Evolutionary conservation across 2,797 vertebrate species (phyloP).

Genomic region (Menidia menidia): DNA sequence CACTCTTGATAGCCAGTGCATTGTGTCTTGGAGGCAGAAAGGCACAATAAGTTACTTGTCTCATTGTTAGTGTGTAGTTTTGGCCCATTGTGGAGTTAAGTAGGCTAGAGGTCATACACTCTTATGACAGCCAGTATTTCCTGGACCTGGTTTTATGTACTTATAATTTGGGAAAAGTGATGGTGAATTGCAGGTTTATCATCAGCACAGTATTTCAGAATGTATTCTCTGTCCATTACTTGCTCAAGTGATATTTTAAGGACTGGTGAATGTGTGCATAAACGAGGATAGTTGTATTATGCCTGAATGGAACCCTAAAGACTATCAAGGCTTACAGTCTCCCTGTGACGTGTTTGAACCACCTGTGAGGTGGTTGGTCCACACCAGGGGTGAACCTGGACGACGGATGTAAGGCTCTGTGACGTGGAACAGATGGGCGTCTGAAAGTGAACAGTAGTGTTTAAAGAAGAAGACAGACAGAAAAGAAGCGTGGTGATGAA

Average conservation of each 20-base stretch:
- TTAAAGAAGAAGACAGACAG: slow-evolving; percentile 15
- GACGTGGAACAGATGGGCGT: slow-evolving; percentile 56
- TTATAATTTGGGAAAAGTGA: slow-evolving; percentile 5
- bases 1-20: slow-evolving; percentile 65
- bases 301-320: not conserved
- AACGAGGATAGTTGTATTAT: not conserved
- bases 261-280: not conserved
- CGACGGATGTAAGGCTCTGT: slow-evolving; percentile 32
- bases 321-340: not conserved
- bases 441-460: slow-evolving; percentile 60
- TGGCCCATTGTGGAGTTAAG: slow-evolving; percentile 57
- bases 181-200: slow-evolving; percentile 1
- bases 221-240: too few species aligned
- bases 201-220: not conserved
- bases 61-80: slow-evolving; percentile 51
- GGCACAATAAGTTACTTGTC: slow-evolving; percentile 69
- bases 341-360: slow-evolving; percentile 5
- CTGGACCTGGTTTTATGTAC: slow-evolving; percentile 25
- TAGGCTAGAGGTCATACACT: slow-evolving; percentile 68
- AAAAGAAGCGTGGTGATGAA: slow-evolving; percentile 33
- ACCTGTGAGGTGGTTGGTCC: slow-evolving; percentile 1
- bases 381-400: slow-evolving; percentile 1
- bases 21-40: slow-evolving; percentile 61
- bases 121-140: slow-evolving; percentile 49
- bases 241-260: not conserved